Evolutionary conservation across 92 coral and sea anemone species (phyloP), one percentile per base, ranked within the genome.

Genomic region (Heteractis magnifica): DNA sequence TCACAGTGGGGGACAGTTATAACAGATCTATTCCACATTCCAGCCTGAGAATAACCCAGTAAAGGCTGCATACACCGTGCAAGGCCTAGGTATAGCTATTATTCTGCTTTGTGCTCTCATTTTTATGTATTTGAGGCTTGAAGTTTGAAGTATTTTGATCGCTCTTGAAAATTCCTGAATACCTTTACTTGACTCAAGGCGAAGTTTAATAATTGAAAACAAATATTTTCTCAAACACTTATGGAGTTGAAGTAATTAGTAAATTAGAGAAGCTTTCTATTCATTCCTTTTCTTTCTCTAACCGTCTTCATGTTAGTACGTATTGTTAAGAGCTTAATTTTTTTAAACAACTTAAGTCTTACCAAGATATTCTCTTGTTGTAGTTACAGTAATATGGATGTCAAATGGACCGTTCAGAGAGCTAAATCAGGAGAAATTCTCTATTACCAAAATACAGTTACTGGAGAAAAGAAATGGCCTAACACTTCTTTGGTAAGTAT

Each of bases 391-490:
- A 20, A 18, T 3, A 76, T 83, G 81, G 87, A 83, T 59, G 78
- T 49, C 5, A 76, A 83, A 52, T 83, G 87, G 87, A 49, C 26
- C 2, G 6, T 53, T 12, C 60, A 34, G 56, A 58, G 23, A 13
- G 74, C 79, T 12, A 77, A 76, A 34, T 75, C 74, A 55, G 87
- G 87, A 11, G 75, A 83, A 76, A 41, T 83, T 19, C 21, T 83
- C 7, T 83, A 21, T 48, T 83, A 83, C 65, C 13, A 58, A 4
- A 83, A 83, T 62, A 34, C 49, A 12, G 59, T 83, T 19, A 83
- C 87, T 75, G 87, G 87, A 18, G 87, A 83, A 64, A 77, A 49
- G 52, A 75, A 34, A 83, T 76, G 81, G 79, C 81, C 85, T 16
- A 48, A 68, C 34, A 68, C 44, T 15, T 68, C 73, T 21, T 21